Base-by-base conservation (phyloP, 2,113 vertebrate species). In the Gavia stellata region DNA sequence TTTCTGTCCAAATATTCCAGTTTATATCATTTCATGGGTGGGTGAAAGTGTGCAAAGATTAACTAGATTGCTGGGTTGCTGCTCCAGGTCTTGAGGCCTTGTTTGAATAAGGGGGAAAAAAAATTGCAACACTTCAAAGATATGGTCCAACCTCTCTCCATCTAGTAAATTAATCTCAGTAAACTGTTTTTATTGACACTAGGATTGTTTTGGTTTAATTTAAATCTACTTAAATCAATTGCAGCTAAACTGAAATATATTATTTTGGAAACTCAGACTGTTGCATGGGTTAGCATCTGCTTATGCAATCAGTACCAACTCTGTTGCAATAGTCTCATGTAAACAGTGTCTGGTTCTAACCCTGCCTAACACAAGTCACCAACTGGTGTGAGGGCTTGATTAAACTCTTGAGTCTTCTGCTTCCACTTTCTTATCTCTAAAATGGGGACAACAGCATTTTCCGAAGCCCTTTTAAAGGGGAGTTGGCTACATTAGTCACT, bases 381-480 rank as follows among this genome's bases (percentile, higher is more conserved):
- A 77, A 49, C 94, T 92, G 88, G 88, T 96, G 96, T 93, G 71
- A 90, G 36, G 83, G 55, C 72, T 95, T 96, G 96, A 97, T 96
- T 96, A 96, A 96, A 77, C 85, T 80, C 87, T 81, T 78, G 42
- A 83, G 88, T 95, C 94, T 96, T 95, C 94, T 96, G 88, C 77
- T 94, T 96, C 83, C 61, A 92, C 68, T 92, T 93, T 95, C 90
- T 97, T 97, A 97, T 97, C 96, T 96, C 52, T 72, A 67, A 92
- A 94, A 68, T 42, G 61, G 95, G 94, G 80, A 44, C 65, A 86
- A 40, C 96, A 96, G 96, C 56, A 15, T 93, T 94, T 94, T 93
- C 52, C 13, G 81, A 91, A 92, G 61, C 52, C 33, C 24, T 81
- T 86, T 55, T 73, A 33, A 78, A 75, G 83, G 95, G 96, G 95